A percentile compares a stretch with the other conserved stretches of the same genome.
These are phyloP conservation scores for Caenorhabditis sp. DNA, from an alignment of 2,888 invertebrate species.

Conservation along the genomic window DNA sequence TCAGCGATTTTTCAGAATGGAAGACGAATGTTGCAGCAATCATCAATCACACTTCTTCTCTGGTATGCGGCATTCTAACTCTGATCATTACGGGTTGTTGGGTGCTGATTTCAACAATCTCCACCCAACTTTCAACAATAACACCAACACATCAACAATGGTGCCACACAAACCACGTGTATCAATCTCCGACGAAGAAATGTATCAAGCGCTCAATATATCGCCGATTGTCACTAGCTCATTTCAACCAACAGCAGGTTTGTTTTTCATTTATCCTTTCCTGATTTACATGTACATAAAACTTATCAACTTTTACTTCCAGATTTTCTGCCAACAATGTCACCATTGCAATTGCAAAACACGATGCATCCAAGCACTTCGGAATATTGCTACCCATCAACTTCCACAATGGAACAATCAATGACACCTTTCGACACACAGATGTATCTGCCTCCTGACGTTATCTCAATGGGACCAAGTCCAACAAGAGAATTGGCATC, in stretches of 20 bases:
- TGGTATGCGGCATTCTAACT: conserved; percentile 18
- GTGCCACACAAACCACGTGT: conserved; percentile 12
- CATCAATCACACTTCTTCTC: conserved; percentile 14
- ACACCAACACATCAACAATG: background rate
- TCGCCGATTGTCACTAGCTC: conserved; percentile 7
- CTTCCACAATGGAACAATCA: conserved; percentile 7
- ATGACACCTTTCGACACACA: conserved; percentile 1
- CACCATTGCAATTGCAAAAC: background rate
- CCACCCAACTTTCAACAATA: background rate
- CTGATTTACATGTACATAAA: too few species aligned
- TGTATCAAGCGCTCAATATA: conserved; percentile 33
- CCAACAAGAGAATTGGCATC: conserved; percentile 8
- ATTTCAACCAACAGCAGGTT: background rate
- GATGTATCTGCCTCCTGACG: conserved; percentile 4
- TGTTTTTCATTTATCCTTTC: too few species aligned
- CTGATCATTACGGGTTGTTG: conserved; percentile 24
- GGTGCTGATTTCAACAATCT: conserved; percentile 12
- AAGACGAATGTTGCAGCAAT: conserved; percentile 16
- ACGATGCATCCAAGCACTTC: background rate
- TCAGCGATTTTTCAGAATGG: conserved; percentile 19
- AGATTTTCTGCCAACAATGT: background rate
- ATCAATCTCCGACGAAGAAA: conserved; percentile 31
- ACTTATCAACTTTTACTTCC: background rate
- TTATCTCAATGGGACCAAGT: conserved; percentile 3
- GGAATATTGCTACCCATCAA: conserved; percentile 24